A percentile compares a stretch with the other conserved stretches of the same genome.
phyloP scores from a whole-genome alignment of 2,113 vertebrate species.

The Pygoscelis antarcticus region DNA sequence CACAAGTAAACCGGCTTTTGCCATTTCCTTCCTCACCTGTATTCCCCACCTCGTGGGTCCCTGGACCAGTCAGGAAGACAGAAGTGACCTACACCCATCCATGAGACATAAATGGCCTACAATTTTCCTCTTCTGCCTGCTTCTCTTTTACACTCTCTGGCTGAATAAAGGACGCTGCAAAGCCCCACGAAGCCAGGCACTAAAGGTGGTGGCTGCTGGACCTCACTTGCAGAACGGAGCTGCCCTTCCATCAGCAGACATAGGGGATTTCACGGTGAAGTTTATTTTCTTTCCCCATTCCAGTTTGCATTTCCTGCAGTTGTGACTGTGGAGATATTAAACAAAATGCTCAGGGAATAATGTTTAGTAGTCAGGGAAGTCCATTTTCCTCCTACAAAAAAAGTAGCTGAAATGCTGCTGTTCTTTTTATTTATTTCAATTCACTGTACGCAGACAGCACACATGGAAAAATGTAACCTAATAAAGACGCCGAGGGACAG shows the following conservation, averaged over 20 bases:
- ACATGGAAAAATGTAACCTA: not conserved
- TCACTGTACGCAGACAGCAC: not conserved
- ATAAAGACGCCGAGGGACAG: not conserved
- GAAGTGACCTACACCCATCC: not conserved
- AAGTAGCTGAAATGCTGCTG: not conserved
- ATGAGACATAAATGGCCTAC: not conserved
- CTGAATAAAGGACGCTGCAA: not conserved
- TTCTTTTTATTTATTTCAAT: not conserved
- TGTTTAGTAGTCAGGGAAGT: not conserved
- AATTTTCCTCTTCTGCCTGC: not conserved
- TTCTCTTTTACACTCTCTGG: not conserved
- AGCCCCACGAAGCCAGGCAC: not conserved
- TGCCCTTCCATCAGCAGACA: not conserved
- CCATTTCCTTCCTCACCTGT: not conserved
- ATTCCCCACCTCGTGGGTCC: not conserved
- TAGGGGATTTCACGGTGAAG: not conserved
- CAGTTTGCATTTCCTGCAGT: not conserved
- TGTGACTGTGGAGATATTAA: not conserved
- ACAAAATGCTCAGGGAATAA: not conserved
- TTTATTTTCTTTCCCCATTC: not conserved
- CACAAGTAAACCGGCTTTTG: not conserved
- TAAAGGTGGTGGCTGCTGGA: not conserved
- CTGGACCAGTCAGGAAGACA: not conserved
- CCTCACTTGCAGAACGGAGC: not conserved
- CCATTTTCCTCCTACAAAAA: not conserved